Percentiles rank a stretch among this genome's conserved stretches.
These are phyloP conservation scores for Clepsis dumicolana DNA, from an alignment of 2,888 invertebrate genomes.

Conservation along the genomic window DNA sequence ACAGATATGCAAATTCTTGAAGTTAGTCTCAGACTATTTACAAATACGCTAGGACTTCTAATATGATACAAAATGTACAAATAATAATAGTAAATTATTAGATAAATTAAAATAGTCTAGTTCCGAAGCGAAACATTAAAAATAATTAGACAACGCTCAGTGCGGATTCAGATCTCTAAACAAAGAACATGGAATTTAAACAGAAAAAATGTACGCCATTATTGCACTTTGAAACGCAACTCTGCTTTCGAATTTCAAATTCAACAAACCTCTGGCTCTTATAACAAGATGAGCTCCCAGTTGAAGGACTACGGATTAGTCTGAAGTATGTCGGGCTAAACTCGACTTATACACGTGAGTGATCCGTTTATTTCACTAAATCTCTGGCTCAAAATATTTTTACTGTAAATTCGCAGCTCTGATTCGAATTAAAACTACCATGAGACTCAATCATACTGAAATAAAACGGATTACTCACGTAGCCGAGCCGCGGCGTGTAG, in stretches of 20 bases:
- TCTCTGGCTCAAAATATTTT: no score
- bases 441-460: no score
- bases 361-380: no score
- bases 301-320: no score
- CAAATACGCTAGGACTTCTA: constrained; percentile 63
- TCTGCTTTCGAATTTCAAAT: constrained; percentile 1
- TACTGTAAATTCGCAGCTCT: no score
- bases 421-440: no score
- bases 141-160: constrained; percentile 54
- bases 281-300: no score
- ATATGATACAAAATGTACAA: constrained; percentile 79
- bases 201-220: constrained; percentile 51
- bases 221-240: constrained; percentile 62
- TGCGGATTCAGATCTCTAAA: constrained; percentile 60
- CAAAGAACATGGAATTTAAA: constrained; percentile 41
- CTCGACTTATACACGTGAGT: no score
- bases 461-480: no score
- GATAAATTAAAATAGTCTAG: constrained; percentile 41
- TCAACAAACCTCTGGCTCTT: not conserved
- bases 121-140: constrained; percentile 31
- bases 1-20: constrained; percentile 75
- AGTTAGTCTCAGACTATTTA: constrained; percentile 77
- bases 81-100: constrained; percentile 54
- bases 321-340: no score
- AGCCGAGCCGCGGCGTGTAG: no score